These are phyloP conservation scores for Etheostoma cragini DNA, from an alignment of 2,113 vertebrate species.

Conservation along the genomic window DNA sequence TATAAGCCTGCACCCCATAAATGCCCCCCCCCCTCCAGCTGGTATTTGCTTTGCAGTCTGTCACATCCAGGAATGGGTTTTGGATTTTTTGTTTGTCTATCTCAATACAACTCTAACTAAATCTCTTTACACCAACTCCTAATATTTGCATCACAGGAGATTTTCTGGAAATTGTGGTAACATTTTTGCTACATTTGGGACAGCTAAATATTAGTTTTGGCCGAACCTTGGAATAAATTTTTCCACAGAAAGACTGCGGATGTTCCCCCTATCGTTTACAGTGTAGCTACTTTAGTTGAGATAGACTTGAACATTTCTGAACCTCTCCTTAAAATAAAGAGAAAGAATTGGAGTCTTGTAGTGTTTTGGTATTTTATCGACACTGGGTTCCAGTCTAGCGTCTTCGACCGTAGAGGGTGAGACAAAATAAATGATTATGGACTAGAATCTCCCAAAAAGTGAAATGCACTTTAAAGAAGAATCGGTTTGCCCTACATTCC, in stretches of 20 bases:
- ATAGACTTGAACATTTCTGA: constrained; percentile 3
- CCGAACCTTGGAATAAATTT: constrained; percentile 19
- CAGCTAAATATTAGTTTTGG: not conserved
- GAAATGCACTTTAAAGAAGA: constrained; percentile 74
- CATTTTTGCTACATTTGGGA: not conserved
- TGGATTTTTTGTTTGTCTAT: constrained; percentile 4
- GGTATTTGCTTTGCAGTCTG: constrained; percentile 13
- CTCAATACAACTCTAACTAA: constrained; percentile 4
- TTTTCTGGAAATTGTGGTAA: not conserved
- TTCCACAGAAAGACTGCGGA: not conserved
- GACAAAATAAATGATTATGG: constrained; percentile 15
- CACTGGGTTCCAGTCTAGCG: constrained; percentile 11
- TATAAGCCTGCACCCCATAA: constrained; percentile 29
- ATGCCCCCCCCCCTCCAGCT: not conserved
- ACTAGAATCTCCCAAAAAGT: constrained; percentile 28
- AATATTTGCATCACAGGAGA: not conserved
- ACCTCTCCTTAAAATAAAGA: not conserved
- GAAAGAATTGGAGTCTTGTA: not conserved
- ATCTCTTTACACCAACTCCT: not conserved
- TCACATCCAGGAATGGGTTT: not conserved
- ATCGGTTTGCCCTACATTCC: constrained; percentile 69
- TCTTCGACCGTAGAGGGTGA: not conserved
- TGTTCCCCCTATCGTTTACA: not conserved
- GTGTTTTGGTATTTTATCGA: constrained; percentile 14
- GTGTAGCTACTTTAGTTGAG: not conserved